phyloP scores from a whole-genome alignment of 2,888 invertebrate genomes.

The Hypena proboscidalis region DNA sequence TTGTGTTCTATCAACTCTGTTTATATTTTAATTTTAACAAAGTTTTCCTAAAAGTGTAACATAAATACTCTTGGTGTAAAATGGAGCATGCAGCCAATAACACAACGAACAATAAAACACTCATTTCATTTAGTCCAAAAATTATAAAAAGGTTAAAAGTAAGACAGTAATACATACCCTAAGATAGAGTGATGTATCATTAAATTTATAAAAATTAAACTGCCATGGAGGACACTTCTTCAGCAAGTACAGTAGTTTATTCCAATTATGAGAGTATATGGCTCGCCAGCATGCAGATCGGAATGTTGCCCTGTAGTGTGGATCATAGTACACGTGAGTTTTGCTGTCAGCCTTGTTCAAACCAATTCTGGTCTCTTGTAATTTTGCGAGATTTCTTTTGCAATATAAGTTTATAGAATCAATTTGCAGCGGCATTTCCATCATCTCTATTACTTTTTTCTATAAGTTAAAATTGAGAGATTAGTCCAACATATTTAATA shows the following conservation, averaged over 20 bases:
- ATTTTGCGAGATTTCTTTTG: constrained; percentile 53
- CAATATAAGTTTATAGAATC: constrained; percentile 46
- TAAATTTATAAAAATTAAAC: constrained; percentile 37
- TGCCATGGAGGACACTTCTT: constrained; percentile 66
- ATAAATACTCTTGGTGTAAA: too few species aligned
- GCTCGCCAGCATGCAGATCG: constrained; percentile 57
- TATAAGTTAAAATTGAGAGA: constrained; percentile 39
- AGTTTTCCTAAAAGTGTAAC: too few species aligned
- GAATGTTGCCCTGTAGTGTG: constrained; percentile 36
- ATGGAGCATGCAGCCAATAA: too few species aligned
- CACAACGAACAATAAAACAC: too few species aligned
- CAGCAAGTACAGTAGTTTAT: constrained; percentile 65
- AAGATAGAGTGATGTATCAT: constrained; percentile 52
- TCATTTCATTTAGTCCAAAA: not conserved
- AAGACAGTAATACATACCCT: constrained; percentile 54
- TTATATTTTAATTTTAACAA: too few species aligned
- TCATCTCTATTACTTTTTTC: constrained; percentile 55
- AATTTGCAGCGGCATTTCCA: constrained; percentile 40
- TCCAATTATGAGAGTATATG: constrained; percentile 73
- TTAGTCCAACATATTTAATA: too few species aligned
- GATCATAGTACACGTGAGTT: constrained; percentile 7
- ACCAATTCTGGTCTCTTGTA: constrained; percentile 51
- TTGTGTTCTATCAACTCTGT: too few species aligned
- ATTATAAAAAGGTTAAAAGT: constrained; percentile 3
- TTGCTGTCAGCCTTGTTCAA: constrained; percentile 8